Evolutionary conservation across 2,797 vertebrate genomes (phyloP).

Genomic region (Champsocephalus gunnari): DNA sequence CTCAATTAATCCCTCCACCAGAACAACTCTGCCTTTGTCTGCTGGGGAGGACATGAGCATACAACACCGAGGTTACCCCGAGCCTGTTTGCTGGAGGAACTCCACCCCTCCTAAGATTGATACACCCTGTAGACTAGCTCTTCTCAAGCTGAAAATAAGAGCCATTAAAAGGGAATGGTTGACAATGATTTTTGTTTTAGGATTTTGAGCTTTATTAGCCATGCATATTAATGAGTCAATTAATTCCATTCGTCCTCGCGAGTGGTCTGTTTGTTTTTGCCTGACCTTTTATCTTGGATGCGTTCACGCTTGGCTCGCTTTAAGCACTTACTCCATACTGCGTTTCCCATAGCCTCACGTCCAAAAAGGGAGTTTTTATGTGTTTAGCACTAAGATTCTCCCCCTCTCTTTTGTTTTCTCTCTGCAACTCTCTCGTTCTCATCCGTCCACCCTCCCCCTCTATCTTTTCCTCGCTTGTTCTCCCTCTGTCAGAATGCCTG

Average conservation of each 20-base stretch:
- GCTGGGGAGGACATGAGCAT: conserved; percentile 86
- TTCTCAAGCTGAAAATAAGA: conserved; percentile 89
- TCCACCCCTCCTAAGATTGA: conserved; percentile 83
- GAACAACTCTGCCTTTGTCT: conserved; percentile 90
- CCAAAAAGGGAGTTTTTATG: conserved; percentile 85
- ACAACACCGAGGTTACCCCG: conserved; percentile 85
- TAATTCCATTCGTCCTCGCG: conserved; percentile 91
- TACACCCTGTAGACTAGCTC: conserved; percentile 84
- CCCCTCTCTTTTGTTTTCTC: conserved; percentile 81
- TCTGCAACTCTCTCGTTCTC: conserved; percentile 71
- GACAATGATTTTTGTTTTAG: conserved; percentile 87
- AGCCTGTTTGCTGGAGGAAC: conserved; percentile 81
- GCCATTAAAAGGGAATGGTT: conserved; percentile 87
- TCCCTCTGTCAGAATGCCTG: conserved; percentile 78
- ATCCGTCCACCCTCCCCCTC: conserved; percentile 68
- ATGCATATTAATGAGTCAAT: conserved; percentile 94
- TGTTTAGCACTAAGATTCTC: conserved; percentile 80
- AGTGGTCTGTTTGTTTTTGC: conserved; percentile 93
- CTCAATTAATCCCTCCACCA: conserved; percentile 90
- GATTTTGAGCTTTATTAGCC: conserved; percentile 90
- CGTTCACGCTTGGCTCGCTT: conserved; percentile 87
- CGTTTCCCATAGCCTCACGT: conserved; percentile 83
- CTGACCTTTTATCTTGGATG: conserved; percentile 91
- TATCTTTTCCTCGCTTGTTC: conserved; percentile 61
- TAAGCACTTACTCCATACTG: conserved; percentile 88